Percentiles rank a stretch among this genome's conserved stretches.
These are phyloP conservation scores for Xiphophorus maculatus DNA, from an alignment of 2,113 vertebrate genomes.

Conservation along the genomic window DNA sequence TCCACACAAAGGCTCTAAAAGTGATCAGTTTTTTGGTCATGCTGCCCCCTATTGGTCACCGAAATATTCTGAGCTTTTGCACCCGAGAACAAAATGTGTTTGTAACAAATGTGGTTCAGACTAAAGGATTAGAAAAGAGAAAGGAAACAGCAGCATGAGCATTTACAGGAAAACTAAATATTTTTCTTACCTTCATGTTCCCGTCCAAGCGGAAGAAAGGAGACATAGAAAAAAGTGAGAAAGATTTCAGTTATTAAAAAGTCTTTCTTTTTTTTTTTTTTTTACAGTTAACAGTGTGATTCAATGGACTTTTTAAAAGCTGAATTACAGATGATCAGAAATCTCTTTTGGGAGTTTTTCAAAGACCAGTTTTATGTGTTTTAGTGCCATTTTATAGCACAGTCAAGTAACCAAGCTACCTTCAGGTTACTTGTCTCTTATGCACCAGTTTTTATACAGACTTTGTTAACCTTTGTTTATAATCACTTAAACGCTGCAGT, in stretches of 20 bases:
- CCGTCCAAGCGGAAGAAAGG: neutral
- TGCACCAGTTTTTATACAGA: no score
- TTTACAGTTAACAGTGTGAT: no score
- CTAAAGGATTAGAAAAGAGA: neutral
- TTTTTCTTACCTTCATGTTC: slow-evolving; percentile 71
- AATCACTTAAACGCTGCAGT: neutral
- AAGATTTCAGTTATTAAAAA: slow-evolving; percentile 17
- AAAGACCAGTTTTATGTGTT: no score
- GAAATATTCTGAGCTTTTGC: slow-evolving; percentile 1
- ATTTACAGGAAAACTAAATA: neutral
- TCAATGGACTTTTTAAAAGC: no score
- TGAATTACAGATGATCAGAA: no score
- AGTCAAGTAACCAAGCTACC: no score
- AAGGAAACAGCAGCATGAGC: neutral
- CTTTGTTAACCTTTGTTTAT: no score
- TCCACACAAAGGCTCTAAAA: slow-evolving; percentile 8
- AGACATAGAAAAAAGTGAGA: slow-evolving; percentile 26
- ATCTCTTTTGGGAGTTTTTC: no score
- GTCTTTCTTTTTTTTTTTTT: neutral
- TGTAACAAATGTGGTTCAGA: neutral
- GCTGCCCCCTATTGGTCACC: slow-evolving; percentile 77
- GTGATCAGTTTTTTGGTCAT: slow-evolving; percentile 42
- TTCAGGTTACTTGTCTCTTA: no score
- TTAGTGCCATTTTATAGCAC: no score
- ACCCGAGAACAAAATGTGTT: neutral